These are phyloP conservation scores for Smittia sp. DNA, from an alignment of 2,888 invertebrate genomes.

Conservation along the genomic window DNA sequence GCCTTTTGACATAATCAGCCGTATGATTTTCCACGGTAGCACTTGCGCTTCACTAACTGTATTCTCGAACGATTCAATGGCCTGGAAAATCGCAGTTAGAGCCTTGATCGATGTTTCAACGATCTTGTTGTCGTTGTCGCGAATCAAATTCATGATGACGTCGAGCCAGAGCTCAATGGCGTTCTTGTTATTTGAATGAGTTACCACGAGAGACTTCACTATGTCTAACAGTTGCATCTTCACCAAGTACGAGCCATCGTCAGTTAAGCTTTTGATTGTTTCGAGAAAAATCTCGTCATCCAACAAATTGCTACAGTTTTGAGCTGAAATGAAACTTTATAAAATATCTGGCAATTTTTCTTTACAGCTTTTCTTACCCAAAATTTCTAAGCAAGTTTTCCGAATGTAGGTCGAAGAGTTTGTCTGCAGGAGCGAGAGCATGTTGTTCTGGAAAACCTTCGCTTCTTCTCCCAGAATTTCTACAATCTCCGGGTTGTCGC, in stretches of 20 bases:
- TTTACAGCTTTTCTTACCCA: conserved; percentile 11
- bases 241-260: conserved; percentile 33
- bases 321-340: conserved; percentile 14
- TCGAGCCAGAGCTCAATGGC: conserved; percentile 27
- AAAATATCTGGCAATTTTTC: neutral
- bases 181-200: conserved; percentile 22
- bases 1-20: conserved; percentile 22
- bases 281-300: conserved; percentile 25
- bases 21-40: conserved; percentile 18
- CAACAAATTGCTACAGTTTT: conserved; percentile 3
- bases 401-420: conserved; percentile 14
- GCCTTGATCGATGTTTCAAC: conserved; percentile 11
- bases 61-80: conserved; percentile 31
- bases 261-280: conserved; percentile 4
- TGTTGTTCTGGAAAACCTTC: neutral
- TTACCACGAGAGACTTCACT: neutral
- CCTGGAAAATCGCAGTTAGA: conserved; percentile 8
- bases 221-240: conserved; percentile 26
- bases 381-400: conserved; percentile 32
- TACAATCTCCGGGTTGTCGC: conserved; percentile 25
- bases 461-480: neutral
- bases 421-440: conserved; percentile 8
- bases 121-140: conserved; percentile 35
- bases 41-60: conserved; percentile 20
- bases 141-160: conserved; percentile 6